These are phyloP conservation scores for Crotalus tigris DNA, from an alignment of 2,113 vertebrate genomes.

Conservation along the genomic window DNA sequence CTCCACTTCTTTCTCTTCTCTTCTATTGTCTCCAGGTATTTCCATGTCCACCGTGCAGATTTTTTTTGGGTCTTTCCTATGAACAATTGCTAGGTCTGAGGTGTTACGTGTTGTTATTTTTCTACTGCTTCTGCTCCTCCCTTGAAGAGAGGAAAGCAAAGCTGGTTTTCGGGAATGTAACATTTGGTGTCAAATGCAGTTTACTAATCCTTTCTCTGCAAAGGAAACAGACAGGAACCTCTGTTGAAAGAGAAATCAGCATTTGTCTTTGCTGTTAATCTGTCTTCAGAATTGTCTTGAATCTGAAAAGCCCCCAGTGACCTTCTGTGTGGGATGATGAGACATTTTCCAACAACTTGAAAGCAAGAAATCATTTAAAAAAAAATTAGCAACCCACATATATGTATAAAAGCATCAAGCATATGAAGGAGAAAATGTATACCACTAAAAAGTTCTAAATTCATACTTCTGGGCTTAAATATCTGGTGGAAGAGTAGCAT, in stretches of 20 bases:
- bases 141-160: conserved; percentile 66
- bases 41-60: not conserved
- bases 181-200: conserved; percentile 73
- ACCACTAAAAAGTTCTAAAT: conserved; percentile 1
- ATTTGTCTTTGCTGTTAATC: conserved; percentile 79
- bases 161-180: conserved; percentile 65
- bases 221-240: conserved; percentile 68
- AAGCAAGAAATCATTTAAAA: conserved; percentile 64
- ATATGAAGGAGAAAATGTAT: conserved; percentile 31
- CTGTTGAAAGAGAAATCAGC: conserved; percentile 78
- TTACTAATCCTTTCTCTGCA: conserved; percentile 68
- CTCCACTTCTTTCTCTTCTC: not conserved
- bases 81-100: not conserved
- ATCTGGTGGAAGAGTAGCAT: conserved; percentile 17
- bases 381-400: conserved; percentile 43
- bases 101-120: not conserved
- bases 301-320: conserved; percentile 71
- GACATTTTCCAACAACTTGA: conserved; percentile 65
- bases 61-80: not conserved
- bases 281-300: conserved; percentile 75
- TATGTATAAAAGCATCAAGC: conserved; percentile 28
- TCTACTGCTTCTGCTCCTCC: conserved; percentile 72
- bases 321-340: conserved; percentile 59
- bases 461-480: conserved; percentile 10
- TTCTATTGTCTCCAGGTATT: not conserved